Evolutionary conservation across 2,797 vertebrate species (phyloP).

Genomic region (Bradypus variegatus): DNA sequence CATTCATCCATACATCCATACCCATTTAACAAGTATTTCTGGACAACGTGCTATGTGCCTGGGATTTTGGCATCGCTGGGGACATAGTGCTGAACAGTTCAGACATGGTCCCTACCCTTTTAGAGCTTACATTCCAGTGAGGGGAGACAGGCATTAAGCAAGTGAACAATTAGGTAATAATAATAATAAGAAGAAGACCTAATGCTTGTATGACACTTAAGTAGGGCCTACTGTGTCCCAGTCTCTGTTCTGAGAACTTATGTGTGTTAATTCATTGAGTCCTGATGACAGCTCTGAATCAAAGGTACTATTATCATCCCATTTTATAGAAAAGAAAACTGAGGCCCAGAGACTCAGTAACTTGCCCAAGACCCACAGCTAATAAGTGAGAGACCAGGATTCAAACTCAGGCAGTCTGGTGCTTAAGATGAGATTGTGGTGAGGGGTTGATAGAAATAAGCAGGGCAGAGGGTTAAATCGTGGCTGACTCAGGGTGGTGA

Average conservation of each 20-base stretch:
- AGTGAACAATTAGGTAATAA: not conserved
- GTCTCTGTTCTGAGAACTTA: not conserved
- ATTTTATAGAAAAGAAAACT: conserved; percentile 22
- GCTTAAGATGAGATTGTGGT: not conserved
- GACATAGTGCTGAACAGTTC: not conserved
- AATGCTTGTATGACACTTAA: not conserved
- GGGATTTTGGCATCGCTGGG: not conserved
- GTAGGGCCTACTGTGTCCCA: not conserved
- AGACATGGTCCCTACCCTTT: not conserved
- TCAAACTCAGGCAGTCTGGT: not conserved
- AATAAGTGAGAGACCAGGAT: not conserved
- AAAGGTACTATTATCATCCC: not conserved
- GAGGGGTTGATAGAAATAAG: not conserved
- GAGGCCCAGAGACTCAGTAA: not conserved
- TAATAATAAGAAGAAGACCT: not conserved
- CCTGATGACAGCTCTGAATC: not conserved
- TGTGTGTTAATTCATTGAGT: not conserved
- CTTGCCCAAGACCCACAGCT: not conserved
- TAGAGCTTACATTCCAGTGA: not conserved
- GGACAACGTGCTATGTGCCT: not conserved
- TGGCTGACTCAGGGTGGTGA: not conserved
- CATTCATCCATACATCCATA: accelerated
- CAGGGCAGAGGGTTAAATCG: not conserved
- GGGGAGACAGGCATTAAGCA: not conserved
- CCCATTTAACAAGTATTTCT: not conserved